Evolutionary conservation across 2,113 vertebrate species (phyloP), one percentile per base, ranked within the genome.

Genomic region (Solea senegalensis): DNA sequence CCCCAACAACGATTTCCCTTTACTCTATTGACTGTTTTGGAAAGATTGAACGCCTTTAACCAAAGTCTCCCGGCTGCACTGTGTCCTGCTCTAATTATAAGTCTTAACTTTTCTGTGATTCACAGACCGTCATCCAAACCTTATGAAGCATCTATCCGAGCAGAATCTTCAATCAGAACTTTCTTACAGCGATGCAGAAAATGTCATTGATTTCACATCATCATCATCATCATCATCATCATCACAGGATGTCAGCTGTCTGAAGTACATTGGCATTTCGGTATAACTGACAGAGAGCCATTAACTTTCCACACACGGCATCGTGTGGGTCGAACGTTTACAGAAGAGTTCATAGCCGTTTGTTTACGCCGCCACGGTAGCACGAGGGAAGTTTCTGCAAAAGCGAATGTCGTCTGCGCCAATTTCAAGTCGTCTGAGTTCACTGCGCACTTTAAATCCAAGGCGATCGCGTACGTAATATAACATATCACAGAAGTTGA

Each of bases 121-220:
- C 41, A 55, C 55, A 13, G 43, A 50, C 65, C 58, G 50, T 76
- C 72, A 60, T 16, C 27, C 26, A 74, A 69, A 55, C 28, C 51
- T 48, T 27, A 41, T 71, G 62, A 71, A 40, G 10, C 16, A 44
- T 58, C 61, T 26, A 66, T 5, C 34, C 55, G 5, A 41, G 49
- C 27, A 53, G 5, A 13, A 15, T 58, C 39, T 28, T 72, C 50
- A 39, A 27, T 53, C n/a, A 53, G 44, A 67, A 78, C 52, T 40
- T 67, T 9, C 53, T 45, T 59, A 50, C n/a, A 45, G 49, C 63
- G 43, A 39, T 16, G 51, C 55, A 66, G n/a, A 14, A 56, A 51
- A 64, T 51, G 44, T 51, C 27, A 55, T 3, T 55, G 39, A 68
- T 59, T 40, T 49, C n/a, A 41, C 41, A n/a, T 13, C 6, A 21